These are phyloP conservation scores for Mactromeris polynyma DNA, from an alignment of 2,888 invertebrate species.

Conservation along the genomic window DNA sequence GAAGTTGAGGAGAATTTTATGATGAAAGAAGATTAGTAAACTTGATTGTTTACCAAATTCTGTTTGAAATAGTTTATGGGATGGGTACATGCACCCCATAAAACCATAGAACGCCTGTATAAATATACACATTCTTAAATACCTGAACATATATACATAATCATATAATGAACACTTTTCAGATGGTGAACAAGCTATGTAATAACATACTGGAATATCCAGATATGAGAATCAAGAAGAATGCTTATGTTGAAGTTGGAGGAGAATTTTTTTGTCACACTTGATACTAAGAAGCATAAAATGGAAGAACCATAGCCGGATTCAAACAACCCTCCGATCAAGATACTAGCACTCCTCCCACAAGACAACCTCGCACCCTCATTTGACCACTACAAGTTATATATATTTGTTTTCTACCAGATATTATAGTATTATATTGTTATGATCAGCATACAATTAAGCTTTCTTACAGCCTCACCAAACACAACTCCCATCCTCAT, in stretches of 20 bases:
- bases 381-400: no score
- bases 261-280: no score
- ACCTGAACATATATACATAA: background rate
- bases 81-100: background rate
- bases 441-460: no score
- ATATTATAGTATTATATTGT: no score
- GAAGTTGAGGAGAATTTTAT: background rate
- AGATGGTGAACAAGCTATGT: background rate
- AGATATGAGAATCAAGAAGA: background rate
- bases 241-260: background rate
- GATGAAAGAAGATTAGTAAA: constrained; percentile 2
- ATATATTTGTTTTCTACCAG: no score
- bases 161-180: background rate
- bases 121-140: background rate
- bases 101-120: background rate
- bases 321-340: no score
- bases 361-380: no score
- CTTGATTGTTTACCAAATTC: background rate
- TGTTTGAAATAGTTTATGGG: background rate
- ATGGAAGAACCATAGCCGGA: no score
- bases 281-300: no score
- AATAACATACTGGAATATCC: background rate
- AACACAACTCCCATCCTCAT: no score
- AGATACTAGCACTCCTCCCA: no score
- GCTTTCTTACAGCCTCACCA: no score